Conservation (phyloP, 2,113 vertebrate species). For the Dasyornis broadbenti region DNA sequence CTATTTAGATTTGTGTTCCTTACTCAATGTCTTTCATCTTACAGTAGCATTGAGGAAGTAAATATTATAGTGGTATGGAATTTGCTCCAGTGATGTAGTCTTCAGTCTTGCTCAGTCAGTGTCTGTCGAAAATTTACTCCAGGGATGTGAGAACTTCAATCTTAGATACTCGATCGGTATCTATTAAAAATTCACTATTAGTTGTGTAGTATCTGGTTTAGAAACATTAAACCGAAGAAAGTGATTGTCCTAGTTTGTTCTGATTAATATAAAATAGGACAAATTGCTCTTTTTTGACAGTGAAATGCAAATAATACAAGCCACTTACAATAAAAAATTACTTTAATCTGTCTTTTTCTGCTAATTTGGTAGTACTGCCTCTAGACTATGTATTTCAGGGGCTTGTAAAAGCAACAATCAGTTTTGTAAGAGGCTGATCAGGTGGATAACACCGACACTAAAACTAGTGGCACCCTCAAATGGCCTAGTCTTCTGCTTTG, state of each 20-base stretch:
- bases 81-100: neutral
- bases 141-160: neutral
- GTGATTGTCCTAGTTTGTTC: neutral
- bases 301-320: neutral
- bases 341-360: neutral
- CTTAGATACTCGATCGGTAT: neutral
- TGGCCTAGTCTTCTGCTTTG: neutral
- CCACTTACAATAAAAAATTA: neutral
- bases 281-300: neutral
- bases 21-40: accelerated
- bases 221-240: neutral
- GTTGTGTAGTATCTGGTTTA: neutral
- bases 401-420: neutral
- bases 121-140: neutral
- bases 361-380: neutral
- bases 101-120: neutral
- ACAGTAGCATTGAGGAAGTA: neutral
- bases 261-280: neutral
- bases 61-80: neutral
- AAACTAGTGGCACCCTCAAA: neutral
- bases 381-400: neutral
- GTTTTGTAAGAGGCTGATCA: neutral
- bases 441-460: neutral
- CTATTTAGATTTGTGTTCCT: neutral
- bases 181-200: neutral